Evolutionary conservation across 2,888 invertebrate species (phyloP), one percentile per base, ranked within the genome.

Genomic region (Neuroscelio doddi): DNA sequence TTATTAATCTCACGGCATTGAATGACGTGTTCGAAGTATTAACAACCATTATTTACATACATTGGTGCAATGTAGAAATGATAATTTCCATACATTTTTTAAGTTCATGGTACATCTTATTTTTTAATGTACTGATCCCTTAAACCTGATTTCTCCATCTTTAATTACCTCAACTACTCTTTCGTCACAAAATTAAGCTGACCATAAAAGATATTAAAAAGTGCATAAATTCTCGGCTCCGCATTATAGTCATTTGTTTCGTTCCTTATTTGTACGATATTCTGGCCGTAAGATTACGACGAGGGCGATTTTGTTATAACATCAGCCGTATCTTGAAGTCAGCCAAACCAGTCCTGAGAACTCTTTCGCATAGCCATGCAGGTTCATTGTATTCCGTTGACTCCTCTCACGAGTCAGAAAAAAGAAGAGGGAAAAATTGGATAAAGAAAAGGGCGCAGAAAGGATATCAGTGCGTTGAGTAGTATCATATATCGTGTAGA

Each of bases 311-410:
- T 65, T 57, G 63, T 67, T 68, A 67, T 68, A 64, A 64, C 61
- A 67, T 63, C 36, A 39, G 52, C 32, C 38, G 51, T 59, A 47
- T 57, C 57, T 42, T 41, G 50, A 44, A 62, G 63, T 59, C 57
- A 38, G 47, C 61, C 53, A 64, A 68, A 68, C 61, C 64, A 61
- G 68, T 68, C 57, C 57, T 45, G 39, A 49, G 59, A 59, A 59
- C 42, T 39, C 56, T 47, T 63, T 63, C 63, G 63, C 63, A 56
- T 63, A 52, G 58, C 64, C 53, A 53, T 55, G 55, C 64, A 64
- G 59, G 59, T 64, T 64, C 58, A 64, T 55, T 59, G 59, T 64
- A 55, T 59, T 59, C 58, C 17, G 46, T 55, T 64, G 55, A 64
- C 64, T 64, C 51, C 55, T 55, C 64, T 64, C 55, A 42, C 55